Base-by-base conservation (phyloP, 2,797 vertebrate genomes). In the Remorina albescens region DNA sequence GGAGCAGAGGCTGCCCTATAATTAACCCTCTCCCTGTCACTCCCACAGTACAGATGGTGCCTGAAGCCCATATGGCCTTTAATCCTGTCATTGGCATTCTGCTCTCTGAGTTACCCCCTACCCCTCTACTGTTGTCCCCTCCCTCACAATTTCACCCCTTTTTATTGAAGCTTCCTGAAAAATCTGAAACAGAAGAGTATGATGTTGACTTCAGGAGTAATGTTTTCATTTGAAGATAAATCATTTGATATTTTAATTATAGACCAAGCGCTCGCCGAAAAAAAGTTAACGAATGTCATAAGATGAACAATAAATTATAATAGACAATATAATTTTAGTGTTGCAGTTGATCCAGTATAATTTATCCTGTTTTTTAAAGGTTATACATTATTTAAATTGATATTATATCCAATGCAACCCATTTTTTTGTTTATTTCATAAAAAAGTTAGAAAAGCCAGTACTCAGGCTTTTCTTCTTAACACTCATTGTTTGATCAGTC, bases 31-130 rank as follows among this genome's bases (percentile, higher is more conserved):
- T 95, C 94, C 78, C 92, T 92, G 86, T 93, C 92, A 89, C 94
- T 94, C 91, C 92, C 90, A 94, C 92, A 93, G 89, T 95, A 92
- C 95, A 95, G 95, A 95, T 95, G 95, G 94, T 94, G 93, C 93
- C 93, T 94, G 87, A 85, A 92, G 93, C 89, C 94, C 95, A 95
- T 95, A 95, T 95, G 95, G 94, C 92, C 92, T 92, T 92, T 95
- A 95, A 95, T 95, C 95, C 94, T 89, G 90, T 95, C 94, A 95
- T 93, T 95, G 95, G 93, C 93, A 95, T 95, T 95, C 94, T 93
- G 88, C 83, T 94, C 90, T 84, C 85, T 34, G 81, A 85, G 76
- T 86, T 88, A 85, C 87, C 86, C 91, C 88, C 84, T 74, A 81
- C 81, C 78, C 83, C 69, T 79, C 59, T 39, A 82, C 62, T 71